Evolutionary conservation across 1,140 invertebrate species (phyloP).

Genomic region (Drosophila sp.): DNA sequence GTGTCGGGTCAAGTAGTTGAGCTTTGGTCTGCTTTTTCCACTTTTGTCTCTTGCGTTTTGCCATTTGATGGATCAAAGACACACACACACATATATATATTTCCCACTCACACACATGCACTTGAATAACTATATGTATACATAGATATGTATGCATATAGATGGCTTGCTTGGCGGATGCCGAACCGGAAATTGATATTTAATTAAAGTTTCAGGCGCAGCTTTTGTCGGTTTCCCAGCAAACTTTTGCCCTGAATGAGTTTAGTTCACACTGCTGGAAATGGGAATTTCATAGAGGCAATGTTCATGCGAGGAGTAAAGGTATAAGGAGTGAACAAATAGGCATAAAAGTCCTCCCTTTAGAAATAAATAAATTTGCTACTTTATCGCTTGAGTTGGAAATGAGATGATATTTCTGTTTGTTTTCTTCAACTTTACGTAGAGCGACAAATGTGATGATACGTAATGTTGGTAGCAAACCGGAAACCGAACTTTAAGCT

Average conservation of each 20-base stretch:
- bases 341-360: neutral
- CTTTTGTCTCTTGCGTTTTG: constrained; percentile 39
- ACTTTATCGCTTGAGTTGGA: constrained; percentile 22
- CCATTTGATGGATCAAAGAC: constrained; percentile 63
- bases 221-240: constrained; percentile 35
- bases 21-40: constrained; percentile 68
- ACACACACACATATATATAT: constrained; percentile 8
- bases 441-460: neutral
- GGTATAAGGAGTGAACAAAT: neutral
- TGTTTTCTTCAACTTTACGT: neutral
- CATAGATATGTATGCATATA: too few relatives aligned
- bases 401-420: neutral
- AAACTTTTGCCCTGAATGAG: constrained; percentile 22
- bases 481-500: neutral
- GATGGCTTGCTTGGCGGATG: constrained; percentile 34
- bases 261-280: constrained; percentile 27
- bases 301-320: constrained; percentile 8
- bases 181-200: constrained; percentile 72
- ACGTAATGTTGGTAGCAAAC: neutral
- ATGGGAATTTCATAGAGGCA: constrained; percentile 48
- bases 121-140: neutral
- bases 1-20: constrained; percentile 71
- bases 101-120: constrained; percentile 2
- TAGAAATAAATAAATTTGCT: constrained; percentile 12
- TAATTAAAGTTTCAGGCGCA: constrained; percentile 69